Evolutionary conservation across 1,140 invertebrate species (phyloP), one percentile per base, ranked within the genome.

Genomic region (Pristionchus pacificus): DNA sequence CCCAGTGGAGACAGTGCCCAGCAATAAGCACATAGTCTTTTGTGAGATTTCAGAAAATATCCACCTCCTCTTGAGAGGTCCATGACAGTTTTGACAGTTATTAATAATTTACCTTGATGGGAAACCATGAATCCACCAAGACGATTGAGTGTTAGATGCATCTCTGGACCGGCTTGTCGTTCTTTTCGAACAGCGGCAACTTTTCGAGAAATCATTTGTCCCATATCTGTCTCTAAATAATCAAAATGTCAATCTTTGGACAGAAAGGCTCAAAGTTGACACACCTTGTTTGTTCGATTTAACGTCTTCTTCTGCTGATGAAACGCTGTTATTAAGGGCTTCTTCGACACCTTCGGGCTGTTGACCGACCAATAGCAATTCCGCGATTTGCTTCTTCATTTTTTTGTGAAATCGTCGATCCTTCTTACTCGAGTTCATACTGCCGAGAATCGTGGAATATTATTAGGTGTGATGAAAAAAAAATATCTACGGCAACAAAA

Each of bases 121-220:
- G 65, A 66, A 3, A 66, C 19, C 3, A 27, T 15, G 14, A n/a
- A 24, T n/a, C 65, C 65, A 2, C 28, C n/a, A 2, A 66, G 65
- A 14, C 65, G 33, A 3, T 3, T 24, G 14, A 66, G 30, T 2
- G 65, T 66, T 24, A 66, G 30, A 19, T 2, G 25, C 2, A 66
- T 31, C 31, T 27, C n/a, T 2, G 65, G 65, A 24, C 65, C 65
- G 3, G 65, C 31, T 38, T 49, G 65, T 25, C 49, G 32, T 57
- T 66, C n/a, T 27, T 25, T 14, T 24, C 65, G 2, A 2, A 25
- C 29, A 24, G 3, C 31, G 2, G 31, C 30, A 2, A 66, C 3
- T 49, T 66, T 66, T 24, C 30, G 32, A 2, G 62, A 64, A 29
- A 64, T 29, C 62, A 64, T 29, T 13, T 64, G 62, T 19, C 38